These are phyloP conservation scores for Triplophysa tibetana DNA, from an alignment of 2,113 vertebrate genomes.

Conservation along the genomic window DNA sequence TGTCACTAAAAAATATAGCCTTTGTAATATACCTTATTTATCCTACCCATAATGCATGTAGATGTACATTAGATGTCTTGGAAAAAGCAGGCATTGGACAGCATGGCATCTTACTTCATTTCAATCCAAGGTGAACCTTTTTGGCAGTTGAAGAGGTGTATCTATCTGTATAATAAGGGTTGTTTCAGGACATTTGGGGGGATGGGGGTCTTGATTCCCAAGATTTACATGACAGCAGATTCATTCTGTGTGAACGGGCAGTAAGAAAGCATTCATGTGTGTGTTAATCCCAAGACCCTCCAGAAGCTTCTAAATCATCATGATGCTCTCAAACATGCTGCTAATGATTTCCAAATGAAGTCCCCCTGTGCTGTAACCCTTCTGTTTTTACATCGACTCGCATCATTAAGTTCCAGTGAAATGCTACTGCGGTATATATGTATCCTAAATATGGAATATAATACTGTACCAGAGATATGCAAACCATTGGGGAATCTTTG, in stretches of 20 bases:
- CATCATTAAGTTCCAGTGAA: constrained; percentile 10
- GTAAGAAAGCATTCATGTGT: background rate
- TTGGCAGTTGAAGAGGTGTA: background rate
- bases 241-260: background rate
- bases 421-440: background rate
- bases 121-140: background rate
- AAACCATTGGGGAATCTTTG: background rate
- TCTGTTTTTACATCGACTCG: background rate
- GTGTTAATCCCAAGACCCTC: constrained; percentile 30
- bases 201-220: background rate
- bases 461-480: background rate
- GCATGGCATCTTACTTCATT: background rate
- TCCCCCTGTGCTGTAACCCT: background rate
- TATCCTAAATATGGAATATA: background rate
- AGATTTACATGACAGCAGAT: background rate
- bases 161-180: constrained; percentile 24
- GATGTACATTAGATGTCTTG: too few species aligned
- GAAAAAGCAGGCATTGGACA: background rate
- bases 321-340: constrained; percentile 18
- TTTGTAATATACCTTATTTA: too few species aligned
- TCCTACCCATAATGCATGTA: too few species aligned
- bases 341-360: constrained; percentile 50
- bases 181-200: constrained; percentile 35
- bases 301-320: constrained; percentile 52
- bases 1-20: too few species aligned